Conservation (phyloP, 2,888 invertebrate species). For the Deilephila elpenor region DNA sequence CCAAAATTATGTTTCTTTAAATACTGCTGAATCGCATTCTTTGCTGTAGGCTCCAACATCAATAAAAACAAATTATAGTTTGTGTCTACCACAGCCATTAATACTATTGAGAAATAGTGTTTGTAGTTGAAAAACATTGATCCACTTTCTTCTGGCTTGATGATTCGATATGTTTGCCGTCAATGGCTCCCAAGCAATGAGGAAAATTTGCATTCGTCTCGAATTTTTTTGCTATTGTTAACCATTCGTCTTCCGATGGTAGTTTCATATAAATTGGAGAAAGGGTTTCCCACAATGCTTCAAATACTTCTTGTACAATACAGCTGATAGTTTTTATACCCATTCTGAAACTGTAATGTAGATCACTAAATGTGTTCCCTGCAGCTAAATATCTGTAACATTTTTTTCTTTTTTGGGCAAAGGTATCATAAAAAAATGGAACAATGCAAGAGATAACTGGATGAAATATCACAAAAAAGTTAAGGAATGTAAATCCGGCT, state of each 20-base stretch:
- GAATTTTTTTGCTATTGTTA: constrained; percentile 27
- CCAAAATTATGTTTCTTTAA: constrained; percentile 32
- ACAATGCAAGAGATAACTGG: constrained; percentile 46
- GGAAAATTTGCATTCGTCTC: constrained; percentile 27
- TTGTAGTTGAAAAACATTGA: constrained; percentile 35
- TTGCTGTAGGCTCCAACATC: constrained; percentile 37
- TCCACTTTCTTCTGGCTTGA: constrained; percentile 30
- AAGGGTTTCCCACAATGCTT: constrained; percentile 27
- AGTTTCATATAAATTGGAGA: constrained; percentile 24
- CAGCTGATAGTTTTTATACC: constrained; percentile 31
- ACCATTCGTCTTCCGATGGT: constrained; percentile 21
- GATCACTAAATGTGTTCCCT: background rate
- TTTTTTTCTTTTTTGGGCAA: too few relatives aligned
- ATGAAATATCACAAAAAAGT: constrained; percentile 48
- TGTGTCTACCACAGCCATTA: constrained; percentile 31
- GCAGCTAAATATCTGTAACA: constrained; percentile 16
- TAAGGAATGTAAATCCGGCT: constrained; percentile 46
- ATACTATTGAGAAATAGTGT: constrained; percentile 34
- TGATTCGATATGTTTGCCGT: constrained; percentile 33
- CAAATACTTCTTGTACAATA: constrained; percentile 28
- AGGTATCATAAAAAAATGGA: constrained; percentile 25
- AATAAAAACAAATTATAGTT: constrained; percentile 31
- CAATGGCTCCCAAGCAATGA: constrained; percentile 30
- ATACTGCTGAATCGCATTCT: constrained; percentile 35
- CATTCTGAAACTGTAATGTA: constrained; percentile 29